Conservation (phyloP, 1,140 invertebrate species). For the Listronotus oregonensis region DNA sequence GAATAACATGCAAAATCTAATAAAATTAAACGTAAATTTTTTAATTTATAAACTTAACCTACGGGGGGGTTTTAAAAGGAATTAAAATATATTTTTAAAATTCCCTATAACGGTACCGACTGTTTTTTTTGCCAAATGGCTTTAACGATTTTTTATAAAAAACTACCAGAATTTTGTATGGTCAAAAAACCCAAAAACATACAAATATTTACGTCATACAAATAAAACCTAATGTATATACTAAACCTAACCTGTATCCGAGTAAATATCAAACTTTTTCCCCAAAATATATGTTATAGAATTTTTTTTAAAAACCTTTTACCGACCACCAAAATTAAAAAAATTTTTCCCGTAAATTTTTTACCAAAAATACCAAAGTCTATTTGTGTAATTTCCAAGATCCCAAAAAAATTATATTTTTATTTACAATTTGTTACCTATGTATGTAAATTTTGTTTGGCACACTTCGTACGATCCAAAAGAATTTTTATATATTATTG, state of each 20-base stretch:
- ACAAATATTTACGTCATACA: neutral
- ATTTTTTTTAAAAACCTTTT: slow-evolving; percentile 21
- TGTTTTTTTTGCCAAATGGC: no score
- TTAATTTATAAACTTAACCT: no score
- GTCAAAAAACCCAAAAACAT: neutral
- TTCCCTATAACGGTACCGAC: no score
- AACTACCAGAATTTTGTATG: no score
- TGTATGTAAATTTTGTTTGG: slow-evolving; percentile 56
- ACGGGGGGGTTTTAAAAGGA: no score
- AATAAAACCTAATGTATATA: neutral
- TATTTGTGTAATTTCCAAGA: slow-evolving; percentile 68
- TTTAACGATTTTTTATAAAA: no score
- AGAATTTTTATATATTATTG: slow-evolving; percentile 42
- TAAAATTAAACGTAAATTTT: no score
- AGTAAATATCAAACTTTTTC: neutral
- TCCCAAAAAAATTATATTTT: slow-evolving; percentile 64
- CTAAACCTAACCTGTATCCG: neutral
- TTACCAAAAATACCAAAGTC: slow-evolving; percentile 63
- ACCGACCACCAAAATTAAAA: slow-evolving; percentile 21
- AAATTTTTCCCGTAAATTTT: slow-evolving; percentile 50
- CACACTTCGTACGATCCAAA: slow-evolving; percentile 38
- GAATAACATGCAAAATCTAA: no score
- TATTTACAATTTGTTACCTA: slow-evolving; percentile 63
- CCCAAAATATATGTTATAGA: slow-evolving; percentile 40
- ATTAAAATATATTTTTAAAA: no score